Percentiles rank a stretch among this genome's conserved stretches.
phyloP scores from a whole-genome alignment of 2,888 invertebrate genomes.

The Epicampocera succincta region DNA sequence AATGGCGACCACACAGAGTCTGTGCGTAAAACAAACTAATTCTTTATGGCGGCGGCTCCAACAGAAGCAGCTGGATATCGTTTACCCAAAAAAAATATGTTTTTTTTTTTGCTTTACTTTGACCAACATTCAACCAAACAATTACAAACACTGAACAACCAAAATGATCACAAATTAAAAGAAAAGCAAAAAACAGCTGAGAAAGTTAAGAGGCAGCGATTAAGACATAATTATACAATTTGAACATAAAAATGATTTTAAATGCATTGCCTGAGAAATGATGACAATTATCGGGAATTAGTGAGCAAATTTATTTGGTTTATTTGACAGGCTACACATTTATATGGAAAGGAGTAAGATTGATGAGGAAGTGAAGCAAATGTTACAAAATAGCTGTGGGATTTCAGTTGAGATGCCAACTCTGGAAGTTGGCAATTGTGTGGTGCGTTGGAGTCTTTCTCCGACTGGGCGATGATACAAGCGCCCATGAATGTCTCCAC shows the following conservation, averaged over 20 bases:
- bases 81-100: conserved; percentile 43
- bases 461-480: too few relatives aligned
- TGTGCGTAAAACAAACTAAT: conserved; percentile 64
- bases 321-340: too few relatives aligned
- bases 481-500: too few relatives aligned
- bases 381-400: too few relatives aligned
- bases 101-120: not conserved
- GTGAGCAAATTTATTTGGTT: conserved; percentile 42
- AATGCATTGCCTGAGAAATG: conserved; percentile 58
- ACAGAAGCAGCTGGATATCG: conserved; percentile 69
- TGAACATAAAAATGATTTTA: conserved; percentile 44
- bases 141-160: not conserved
- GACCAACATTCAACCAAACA: conserved; percentile 3
- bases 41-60: conserved; percentile 65
- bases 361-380: too few relatives aligned
- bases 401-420: too few relatives aligned
- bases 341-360: too few relatives aligned
- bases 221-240: conserved; percentile 63
- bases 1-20: conserved; percentile 66
- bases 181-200: conserved; percentile 26
- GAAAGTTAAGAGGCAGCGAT: conserved; percentile 61
- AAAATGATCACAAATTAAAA: conserved; percentile 43
- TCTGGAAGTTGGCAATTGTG: too few relatives aligned
- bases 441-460: too few relatives aligned
- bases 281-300: conserved; percentile 62